Evolutionary conservation across 2,113 vertebrate genomes (phyloP), one percentile per base, ranked within the genome.

Genomic region (Desmodus rotundus): DNA sequence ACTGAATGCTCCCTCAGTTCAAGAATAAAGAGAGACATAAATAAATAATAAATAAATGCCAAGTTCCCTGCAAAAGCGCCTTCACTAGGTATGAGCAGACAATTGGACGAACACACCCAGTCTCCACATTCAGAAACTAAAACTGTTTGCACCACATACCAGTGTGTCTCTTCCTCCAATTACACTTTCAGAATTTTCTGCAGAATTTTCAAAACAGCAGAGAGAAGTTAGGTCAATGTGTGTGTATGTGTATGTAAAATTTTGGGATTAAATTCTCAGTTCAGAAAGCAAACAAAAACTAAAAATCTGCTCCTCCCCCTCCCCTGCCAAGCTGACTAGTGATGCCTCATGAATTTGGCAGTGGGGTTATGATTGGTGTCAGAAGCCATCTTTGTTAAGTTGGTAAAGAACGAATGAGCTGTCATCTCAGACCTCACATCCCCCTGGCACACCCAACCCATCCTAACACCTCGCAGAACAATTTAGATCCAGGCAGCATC

Each of bases 311-410:
- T 81, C 0, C 4, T 33, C 26, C 54, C 54, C 20, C 54, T 17
- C 17, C 52, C 5, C 36, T 13, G 12, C 13, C 67, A 96, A 13
- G 2, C 43, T 3, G 4, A 38, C 50, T 85, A 45, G 31, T 38
- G 65, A 36, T 77, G 5, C 1, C 16, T 31, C 13, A 31, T 72
- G 38, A 85, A 45, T 81, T 81, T 2, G 50, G 16, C 38, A 5
- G 2, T 16, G 2, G 1, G 0, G 0, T 56, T 50, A 28, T 36
- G 26, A 54, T 10, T 38, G 0, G 9, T 17, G 2, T 20, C 3
- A 67, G 20, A 9, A 63, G 17, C 7, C 9, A 13, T 80, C 26
- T 87, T 50, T 65, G 4, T 74, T 47, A 31, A 61, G 24, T 26
- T 54, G 8, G 77, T 70, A 38, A 68, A 4, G 41, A 47, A 72